Percentiles rank a stretch among this genome's conserved stretches.
These are phyloP conservation scores for Salminus brasiliensis DNA, from an alignment of 2,113 vertebrate genomes.

Conservation along the genomic window DNA sequence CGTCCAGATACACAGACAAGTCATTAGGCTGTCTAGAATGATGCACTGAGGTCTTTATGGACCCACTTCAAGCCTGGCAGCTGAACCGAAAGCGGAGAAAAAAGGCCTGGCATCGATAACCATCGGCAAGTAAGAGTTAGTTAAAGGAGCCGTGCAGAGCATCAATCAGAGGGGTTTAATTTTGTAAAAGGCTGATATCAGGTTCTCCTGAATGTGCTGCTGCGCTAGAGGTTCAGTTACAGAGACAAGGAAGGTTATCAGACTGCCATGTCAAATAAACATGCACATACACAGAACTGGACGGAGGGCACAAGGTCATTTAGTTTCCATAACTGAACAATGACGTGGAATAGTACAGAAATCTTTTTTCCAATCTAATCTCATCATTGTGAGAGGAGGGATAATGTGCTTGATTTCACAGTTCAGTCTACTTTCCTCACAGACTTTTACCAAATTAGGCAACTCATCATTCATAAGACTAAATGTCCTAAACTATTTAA, in stretches of 20 bases:
- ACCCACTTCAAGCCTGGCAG: slow-evolving; percentile 8
- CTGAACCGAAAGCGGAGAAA: slow-evolving; percentile 32
- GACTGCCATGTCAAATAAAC: slow-evolving; percentile 31
- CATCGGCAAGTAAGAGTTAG: slow-evolving; percentile 69
- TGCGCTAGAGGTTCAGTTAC: slow-evolving; percentile 67
- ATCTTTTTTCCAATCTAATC: not conserved
- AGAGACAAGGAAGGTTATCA: slow-evolving; percentile 40
- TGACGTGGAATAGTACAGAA: not conserved
- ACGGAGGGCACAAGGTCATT: not conserved
- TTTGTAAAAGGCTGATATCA: slow-evolving; percentile 66
- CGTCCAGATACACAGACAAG: slow-evolving; percentile 23
- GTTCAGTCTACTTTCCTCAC: not conserved
- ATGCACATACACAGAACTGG: slow-evolving; percentile 10
- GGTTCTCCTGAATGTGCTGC: slow-evolving; percentile 58
- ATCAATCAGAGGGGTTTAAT: slow-evolving; percentile 67
- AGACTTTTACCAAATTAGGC: not conserved
- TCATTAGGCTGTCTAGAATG: slow-evolving; percentile 53
- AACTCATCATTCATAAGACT: not conserved
- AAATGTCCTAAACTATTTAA: not conserved
- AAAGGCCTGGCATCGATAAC: slow-evolving; percentile 49
- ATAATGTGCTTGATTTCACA: not conserved
- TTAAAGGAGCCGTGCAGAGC: slow-evolving; percentile 63
- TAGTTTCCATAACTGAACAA: slow-evolving; percentile 18
- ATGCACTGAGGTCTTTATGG: slow-evolving; percentile 44
- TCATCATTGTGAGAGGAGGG: not conserved